phyloP scores from a whole-genome alignment of 2,797 vertebrate genomes.

The Crypturellus tataupa region DNA sequence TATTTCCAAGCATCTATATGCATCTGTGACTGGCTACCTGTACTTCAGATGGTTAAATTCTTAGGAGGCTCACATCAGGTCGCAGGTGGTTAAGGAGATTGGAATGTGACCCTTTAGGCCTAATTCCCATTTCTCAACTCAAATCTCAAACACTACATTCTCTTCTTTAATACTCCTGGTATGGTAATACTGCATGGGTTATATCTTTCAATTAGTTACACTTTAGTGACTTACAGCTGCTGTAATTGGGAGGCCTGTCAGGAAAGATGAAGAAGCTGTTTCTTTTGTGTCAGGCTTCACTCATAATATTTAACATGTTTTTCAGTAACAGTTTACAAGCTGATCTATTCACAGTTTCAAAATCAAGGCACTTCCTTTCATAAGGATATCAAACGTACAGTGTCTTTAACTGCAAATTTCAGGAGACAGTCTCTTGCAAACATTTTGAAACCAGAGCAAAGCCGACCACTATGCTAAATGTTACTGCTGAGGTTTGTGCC shows the following conservation, averaged over 20 bases:
- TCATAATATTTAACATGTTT: constrained; percentile 9
- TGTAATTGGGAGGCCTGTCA: constrained; percentile 23
- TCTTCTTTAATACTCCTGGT: background rate
- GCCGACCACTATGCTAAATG: background rate
- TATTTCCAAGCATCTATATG: background rate
- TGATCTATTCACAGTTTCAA: constrained; percentile 43
- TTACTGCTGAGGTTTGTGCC: background rate
- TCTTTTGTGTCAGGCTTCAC: background rate
- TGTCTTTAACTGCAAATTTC: background rate
- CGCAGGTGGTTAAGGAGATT: background rate
- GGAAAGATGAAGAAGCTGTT: constrained; percentile 39
- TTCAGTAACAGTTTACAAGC: constrained; percentile 28
- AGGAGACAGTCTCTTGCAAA: background rate
- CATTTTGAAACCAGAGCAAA: background rate
- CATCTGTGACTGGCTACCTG: background rate
- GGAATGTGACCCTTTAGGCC: fast-evolving
- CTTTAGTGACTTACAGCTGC: constrained; percentile 18
- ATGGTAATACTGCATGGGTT: background rate
- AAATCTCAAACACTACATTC: background rate
- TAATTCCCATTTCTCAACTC: background rate
- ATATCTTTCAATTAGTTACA: constrained; percentile 14
- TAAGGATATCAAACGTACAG: background rate
- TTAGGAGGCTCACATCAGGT: background rate
- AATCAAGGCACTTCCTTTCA: constrained; percentile 43
- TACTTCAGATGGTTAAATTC: background rate